Evolutionary conservation across 2,797 vertebrate species (phyloP), one percentile per base, ranked within the genome.

Genomic region (Amphiprion clarkii): DNA sequence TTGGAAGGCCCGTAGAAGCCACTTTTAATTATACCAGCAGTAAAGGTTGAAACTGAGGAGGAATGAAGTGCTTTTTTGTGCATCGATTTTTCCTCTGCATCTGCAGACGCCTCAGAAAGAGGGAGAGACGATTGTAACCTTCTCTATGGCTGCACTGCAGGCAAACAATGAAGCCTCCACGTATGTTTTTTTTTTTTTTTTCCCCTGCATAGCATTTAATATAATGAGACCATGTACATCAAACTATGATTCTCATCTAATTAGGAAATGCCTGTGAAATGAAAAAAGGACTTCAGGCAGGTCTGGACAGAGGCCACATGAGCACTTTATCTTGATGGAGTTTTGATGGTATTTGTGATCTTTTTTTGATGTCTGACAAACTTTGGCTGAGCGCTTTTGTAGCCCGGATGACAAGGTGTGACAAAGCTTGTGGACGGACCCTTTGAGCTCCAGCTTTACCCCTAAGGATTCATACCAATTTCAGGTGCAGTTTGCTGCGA

Each of bases 11-110:
- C 0, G 65, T 83, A 42, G 76, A 81, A 85, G 82, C 83, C 86
- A 82, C 86, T 89, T 94, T 91, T 94, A 95, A 95, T 95, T 95
- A 94, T 79, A 78, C 71, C 60, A 57, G 69, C 79, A 82, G 86
- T 84, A 89, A 88, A 88, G 90, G 89, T 90, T 90, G 83, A 93
- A 95, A 93, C 83, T 82, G 89, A 93, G 88, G 91, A 84, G 84
- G 87, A 92, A 90, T 91, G 66, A 92, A 90, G 82, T 90, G 89
- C 88, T 91, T 93, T 93, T 39, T 86, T 87, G 73, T 74, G 67
- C 83, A 95, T 95, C 6, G 90, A 93, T 95, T 91, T 92, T 79
- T n/a, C 21, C 67, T 70, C 65, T 66, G 63, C 81, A 79, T 88
- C 61, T 76, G 73, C 69, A 59, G 65, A 81, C n/a, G 46, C 73